Percentiles rank a stretch among this genome's conserved stretches.
Conservation (phyloP, 1,140 invertebrate genomes). For the fruit fly (Drosophila melanogaster) region Release_6_plus_ISO1_MT NC_004354.4:1665001-1665500, state of each 20-base stretch:
- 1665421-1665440: too few species aligned
- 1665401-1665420: slow-evolving; percentile 89
- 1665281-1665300: slow-evolving; percentile 87
- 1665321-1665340: slow-evolving; percentile 93
- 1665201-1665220: slow-evolving; percentile 54
- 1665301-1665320: slow-evolving; percentile 90
- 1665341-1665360: slow-evolving; percentile 92
- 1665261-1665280: slow-evolving; percentile 92
- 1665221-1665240: slow-evolving; percentile 84
- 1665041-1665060: slow-evolving; percentile 1
- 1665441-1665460: not conserved
- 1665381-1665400: slow-evolving; percentile 92
- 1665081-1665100: not conserved
- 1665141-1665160: slow-evolving; percentile 65
- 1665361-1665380: slow-evolving; percentile 91
- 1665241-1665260: slow-evolving; percentile 90
- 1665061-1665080: slow-evolving; percentile 5
- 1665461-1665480: slow-evolving; percentile 86
- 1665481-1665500: slow-evolving; percentile 86
- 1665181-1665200: slow-evolving; percentile 16
- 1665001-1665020: not conserved
- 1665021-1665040: not conserved
- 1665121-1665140: slow-evolving; percentile 56
- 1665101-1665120: not conserved
- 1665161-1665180: slow-evolving; percentile 26